phyloP scores from a whole-genome alignment of 2,888 invertebrate species.

The Hirtodrosophila alboralis region DNA sequence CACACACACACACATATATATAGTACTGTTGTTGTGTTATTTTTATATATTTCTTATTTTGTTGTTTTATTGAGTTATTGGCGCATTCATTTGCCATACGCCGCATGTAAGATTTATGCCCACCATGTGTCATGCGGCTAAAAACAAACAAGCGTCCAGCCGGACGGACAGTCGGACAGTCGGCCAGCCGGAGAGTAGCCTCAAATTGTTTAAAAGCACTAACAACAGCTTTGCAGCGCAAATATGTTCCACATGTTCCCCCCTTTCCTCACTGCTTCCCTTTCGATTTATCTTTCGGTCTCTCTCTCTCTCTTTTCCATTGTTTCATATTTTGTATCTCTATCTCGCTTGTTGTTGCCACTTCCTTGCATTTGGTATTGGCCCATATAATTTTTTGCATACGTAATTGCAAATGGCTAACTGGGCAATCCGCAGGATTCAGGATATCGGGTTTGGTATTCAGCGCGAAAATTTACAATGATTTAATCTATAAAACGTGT shows the following conservation, averaged over 20 bases:
- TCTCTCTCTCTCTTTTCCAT: not conserved
- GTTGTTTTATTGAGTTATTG: slow-evolving; percentile 71
- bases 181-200: slow-evolving; percentile 21
- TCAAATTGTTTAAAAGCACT: slow-evolving; percentile 69
- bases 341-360: slow-evolving; percentile 4
- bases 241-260: slow-evolving; percentile 48
- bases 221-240: slow-evolving; percentile 58
- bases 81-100: slow-evolving; percentile 78
- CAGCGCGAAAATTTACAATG: slow-evolving; percentile 33
- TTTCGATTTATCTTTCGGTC: not conserved
- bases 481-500: slow-evolving; percentile 40
- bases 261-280: slow-evolving; percentile 3
- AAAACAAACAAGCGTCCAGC: slow-evolving; percentile 54
- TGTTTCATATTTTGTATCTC: not conserved
- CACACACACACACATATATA: slow-evolving; percentile 12
- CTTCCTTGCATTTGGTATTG: slow-evolving; percentile 34
- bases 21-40: not conserved
- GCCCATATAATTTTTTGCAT: slow-evolving; percentile 33
- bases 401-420: slow-evolving; percentile 32
- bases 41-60: slow-evolving; percentile 7
- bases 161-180: slow-evolving; percentile 8
- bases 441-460: slow-evolving; percentile 28
- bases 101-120: slow-evolving; percentile 74
- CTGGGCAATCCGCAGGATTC: slow-evolving; percentile 7
- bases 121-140: slow-evolving; percentile 76